Conservation (phyloP, 2,888 invertebrate genomes). For the Amiota mariae region DNA sequence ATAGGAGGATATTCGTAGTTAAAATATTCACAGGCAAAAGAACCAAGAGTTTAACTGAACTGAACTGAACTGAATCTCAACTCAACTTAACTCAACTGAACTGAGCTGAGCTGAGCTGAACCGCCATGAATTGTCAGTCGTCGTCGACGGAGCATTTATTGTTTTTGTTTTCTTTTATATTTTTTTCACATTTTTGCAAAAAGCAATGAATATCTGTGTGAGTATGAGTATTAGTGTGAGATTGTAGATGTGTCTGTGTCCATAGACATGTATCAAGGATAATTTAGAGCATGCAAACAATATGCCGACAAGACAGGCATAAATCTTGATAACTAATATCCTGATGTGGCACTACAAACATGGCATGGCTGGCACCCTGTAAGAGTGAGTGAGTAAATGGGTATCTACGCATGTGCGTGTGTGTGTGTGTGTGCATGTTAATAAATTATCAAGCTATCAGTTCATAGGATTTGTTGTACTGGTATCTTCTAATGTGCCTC, state of each 20-base stretch:
- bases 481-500: conserved; percentile 22
- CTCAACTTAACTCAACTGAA: conserved; percentile 35
- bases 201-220: neutral
- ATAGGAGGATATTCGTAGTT: conserved; percentile 37
- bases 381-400: too few relatives aligned
- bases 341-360: conserved; percentile 18
- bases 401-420: neutral
- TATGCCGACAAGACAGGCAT: conserved; percentile 49
- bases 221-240: neutral
- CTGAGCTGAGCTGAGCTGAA: conserved; percentile 37
- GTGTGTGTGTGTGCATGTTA: conserved; percentile 32
- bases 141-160: conserved; percentile 39
- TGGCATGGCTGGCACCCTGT: neutral
- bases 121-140: conserved; percentile 35
- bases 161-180: conserved; percentile 46
- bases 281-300: conserved; percentile 52
- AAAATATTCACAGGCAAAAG: too few relatives aligned
- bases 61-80: too few relatives aligned
- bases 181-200: conserved; percentile 43
- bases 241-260: neutral
- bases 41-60: too few relatives aligned
- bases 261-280: conserved; percentile 40
- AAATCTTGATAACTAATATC: conserved; percentile 51
- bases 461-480: conserved; percentile 14
- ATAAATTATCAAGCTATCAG: conserved; percentile 51